Percentiles rank a stretch among this genome's conserved stretches.
Evolutionary conservation across 1,140 invertebrate species (phyloP).

Genomic region (Lysiphlebus fabarum): DNA sequence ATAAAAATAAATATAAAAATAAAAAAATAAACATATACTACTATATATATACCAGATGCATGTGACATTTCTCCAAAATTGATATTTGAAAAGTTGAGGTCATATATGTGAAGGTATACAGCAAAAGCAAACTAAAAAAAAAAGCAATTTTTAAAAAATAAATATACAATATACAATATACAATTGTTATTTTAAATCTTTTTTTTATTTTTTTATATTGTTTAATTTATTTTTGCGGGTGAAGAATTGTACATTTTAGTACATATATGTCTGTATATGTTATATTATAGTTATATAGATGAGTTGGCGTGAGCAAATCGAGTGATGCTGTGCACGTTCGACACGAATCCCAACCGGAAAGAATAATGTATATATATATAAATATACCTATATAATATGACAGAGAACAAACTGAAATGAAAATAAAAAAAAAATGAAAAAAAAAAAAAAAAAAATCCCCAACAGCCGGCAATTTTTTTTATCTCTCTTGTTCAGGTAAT

Average conservation of each 20-base stretch:
- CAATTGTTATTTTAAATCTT: too few species aligned
- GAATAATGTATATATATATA: conserved; percentile 20
- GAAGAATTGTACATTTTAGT: too few species aligned
- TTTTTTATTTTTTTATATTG: too few species aligned
- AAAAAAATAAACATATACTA: too few species aligned
- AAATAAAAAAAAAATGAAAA: too few species aligned
- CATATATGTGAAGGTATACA: not conserved
- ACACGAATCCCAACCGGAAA: conserved; percentile 20
- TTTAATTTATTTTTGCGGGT: too few species aligned
- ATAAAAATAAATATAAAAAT: too few species aligned
- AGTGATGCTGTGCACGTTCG: not conserved
- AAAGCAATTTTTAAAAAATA: too few species aligned
- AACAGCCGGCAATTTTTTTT: not conserved
- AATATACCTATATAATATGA: not conserved
- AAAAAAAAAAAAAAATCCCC: not conserved
- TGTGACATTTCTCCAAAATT: too few species aligned
- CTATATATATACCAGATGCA: too few species aligned
- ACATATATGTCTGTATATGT: too few species aligned
- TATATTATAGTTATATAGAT: not conserved
- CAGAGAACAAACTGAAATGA: conserved; percentile 18
- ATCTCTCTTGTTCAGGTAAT: not conserved
- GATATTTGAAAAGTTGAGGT: conserved; percentile 7
- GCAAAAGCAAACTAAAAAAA: not conserved
- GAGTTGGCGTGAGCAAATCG: conserved; percentile 14
- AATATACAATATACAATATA: too few species aligned